Base-by-base conservation (phyloP, 2,888 invertebrate species). In the Diloba caeruleocephala region DNA sequence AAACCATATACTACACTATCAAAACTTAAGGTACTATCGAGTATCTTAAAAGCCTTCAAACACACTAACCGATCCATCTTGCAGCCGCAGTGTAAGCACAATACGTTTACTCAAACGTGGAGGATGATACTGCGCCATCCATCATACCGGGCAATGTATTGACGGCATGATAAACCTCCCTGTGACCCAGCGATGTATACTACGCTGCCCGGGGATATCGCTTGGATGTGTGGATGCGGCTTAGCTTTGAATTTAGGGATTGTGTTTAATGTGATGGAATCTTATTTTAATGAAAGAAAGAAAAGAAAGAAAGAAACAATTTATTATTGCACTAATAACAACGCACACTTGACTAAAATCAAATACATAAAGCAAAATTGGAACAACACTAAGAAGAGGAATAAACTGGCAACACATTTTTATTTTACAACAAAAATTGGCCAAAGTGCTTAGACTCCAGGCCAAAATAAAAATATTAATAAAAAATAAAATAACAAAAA, bases 91-190 rank as follows among this genome's bases (percentile, higher is more conserved):
- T 34, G 50, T 69, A 59, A 53, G 58, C 65, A 68, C 65, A 71
- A 72, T 72, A 62, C 62, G 72, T 68, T 72, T 74, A 64, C 68
- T 64, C 59, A 72, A 61, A 45, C 61, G 61, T 62, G 68, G 42
- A 51, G 54, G 74, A 60, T 66, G 54, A 60, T 44, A 64, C 58
- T 53, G 45, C 42, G 45, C 55, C 67, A 71, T 74, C 78, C 57
- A 65, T 68, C 70, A 71, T 71, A 57, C 57, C 26, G 57, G n/a
- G 56, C 73, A 43, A 64, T 56, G 59, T 58, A 64, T 68, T 70
- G 76, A 67, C 70, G 66, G 63, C 54, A 54, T 60, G 61, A 69
- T 76, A 78, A 75, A 76, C 74, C 69, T 73, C 61, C 59, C 53
- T 55, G 60, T 45, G 56, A 73, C 52, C 53, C 74, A 50, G 60